These are phyloP conservation scores for Xylota sylvarum DNA, from an alignment of 2,888 invertebrate species.

Conservation along the genomic window DNA sequence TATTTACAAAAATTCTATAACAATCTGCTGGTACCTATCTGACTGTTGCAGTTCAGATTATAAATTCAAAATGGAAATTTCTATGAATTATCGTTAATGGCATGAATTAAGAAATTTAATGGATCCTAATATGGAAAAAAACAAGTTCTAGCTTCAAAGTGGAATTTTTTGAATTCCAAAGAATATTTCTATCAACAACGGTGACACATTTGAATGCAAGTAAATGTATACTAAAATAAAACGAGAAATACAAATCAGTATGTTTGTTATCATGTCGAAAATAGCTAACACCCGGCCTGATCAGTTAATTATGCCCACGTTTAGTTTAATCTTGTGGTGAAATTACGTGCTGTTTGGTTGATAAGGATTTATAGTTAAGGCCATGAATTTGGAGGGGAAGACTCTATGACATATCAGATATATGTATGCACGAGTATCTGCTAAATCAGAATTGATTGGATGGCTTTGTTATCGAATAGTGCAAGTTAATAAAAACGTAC, in stretches of 20 bases:
- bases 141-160: neutral
- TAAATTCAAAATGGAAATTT: neutral
- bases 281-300: conserved; percentile 2
- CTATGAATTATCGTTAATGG: conserved; percentile 2
- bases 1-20: too few relatives aligned
- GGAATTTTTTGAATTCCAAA: neutral
- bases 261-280: conserved; percentile 3
- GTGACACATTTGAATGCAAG: conserved; percentile 2
- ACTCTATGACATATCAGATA: conserved; percentile 3
- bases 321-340: neutral
- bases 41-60: neutral
- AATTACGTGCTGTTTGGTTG: neutral
- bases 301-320: conserved; percentile 5
- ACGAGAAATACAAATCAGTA: neutral
- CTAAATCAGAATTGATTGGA: neutral
- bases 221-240: neutral
- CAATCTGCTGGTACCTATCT: conserved; percentile 1
- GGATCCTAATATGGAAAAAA: neutral
- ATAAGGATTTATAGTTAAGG: too few relatives aligned
- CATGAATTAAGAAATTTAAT: neutral
- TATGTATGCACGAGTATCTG: conserved; percentile 4
- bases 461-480: neutral
- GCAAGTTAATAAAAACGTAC: neutral
- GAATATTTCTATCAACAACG: neutral
- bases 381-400: neutral